Evolutionary conservation across 1,140 invertebrate species (phyloP).

Genomic region (Philaenus spumarius): DNA sequence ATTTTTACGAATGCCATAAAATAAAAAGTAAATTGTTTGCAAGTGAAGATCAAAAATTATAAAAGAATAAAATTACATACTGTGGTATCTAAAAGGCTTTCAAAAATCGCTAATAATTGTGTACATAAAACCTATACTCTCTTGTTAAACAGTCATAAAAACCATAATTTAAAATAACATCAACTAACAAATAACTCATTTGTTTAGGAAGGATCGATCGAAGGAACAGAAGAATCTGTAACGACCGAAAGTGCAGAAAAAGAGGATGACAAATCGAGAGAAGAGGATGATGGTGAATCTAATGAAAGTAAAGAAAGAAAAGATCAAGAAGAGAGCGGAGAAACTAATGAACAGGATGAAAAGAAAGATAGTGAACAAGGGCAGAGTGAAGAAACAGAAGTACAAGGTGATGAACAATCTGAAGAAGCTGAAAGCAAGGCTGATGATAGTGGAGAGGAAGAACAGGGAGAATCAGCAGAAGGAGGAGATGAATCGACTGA

Average conservation of each 20-base stretch:
- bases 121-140: neutral
- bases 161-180: neutral
- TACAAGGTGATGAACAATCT: conserved; percentile 11
- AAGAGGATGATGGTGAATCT: conserved; percentile 38
- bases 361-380: conserved; percentile 41
- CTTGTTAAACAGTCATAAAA: neutral
- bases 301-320: conserved; percentile 34
- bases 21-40: too few relatives aligned
- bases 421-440: neutral
- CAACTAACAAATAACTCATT: neutral
- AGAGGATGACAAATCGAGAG: conserved; percentile 29
- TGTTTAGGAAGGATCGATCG: conserved; percentile 22
- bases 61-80: too few relatives aligned
- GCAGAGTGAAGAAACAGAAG: conserved; percentile 32
- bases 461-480: conserved; percentile 14
- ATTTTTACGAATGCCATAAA: too few relatives aligned
- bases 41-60: too few relatives aligned
- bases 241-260: conserved; percentile 19
- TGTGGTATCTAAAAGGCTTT: too few relatives aligned
- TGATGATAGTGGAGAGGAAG: neutral
- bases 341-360: conserved; percentile 29
- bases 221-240: conserved; percentile 18
- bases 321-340: conserved; percentile 40
- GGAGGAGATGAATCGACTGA: neutral
- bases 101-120: too few relatives aligned